Evolutionary conservation across 1,140 invertebrate genomes (phyloP).

Genomic region (Halyomorpha halys): DNA sequence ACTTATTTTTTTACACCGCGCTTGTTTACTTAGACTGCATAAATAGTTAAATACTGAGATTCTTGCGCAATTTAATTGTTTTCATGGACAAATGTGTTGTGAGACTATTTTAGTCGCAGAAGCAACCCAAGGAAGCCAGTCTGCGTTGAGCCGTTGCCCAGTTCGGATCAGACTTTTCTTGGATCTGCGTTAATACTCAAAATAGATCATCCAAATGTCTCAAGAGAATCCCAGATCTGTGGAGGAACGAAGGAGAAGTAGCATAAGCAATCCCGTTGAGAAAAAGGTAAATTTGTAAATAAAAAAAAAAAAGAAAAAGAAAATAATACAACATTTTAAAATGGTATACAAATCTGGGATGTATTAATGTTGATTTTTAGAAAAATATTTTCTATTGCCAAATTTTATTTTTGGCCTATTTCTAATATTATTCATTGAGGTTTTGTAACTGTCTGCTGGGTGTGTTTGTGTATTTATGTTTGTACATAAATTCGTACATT

Average conservation of each 20-base stretch:
- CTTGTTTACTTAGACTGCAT: too few species aligned
- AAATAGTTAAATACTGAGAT: background rate
- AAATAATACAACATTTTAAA: too few species aligned
- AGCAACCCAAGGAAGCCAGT: background rate
- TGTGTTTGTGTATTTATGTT: too few species aligned
- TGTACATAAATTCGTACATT: too few species aligned
- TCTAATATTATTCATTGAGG: too few species aligned
- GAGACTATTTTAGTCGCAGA: background rate
- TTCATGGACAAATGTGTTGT: slow-evolving; percentile 15
- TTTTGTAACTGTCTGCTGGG: too few species aligned
- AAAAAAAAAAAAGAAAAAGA: background rate
- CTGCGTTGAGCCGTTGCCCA: background rate
- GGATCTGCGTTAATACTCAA: background rate
- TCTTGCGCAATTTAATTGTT: slow-evolving; percentile 15
- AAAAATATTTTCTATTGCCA: too few species aligned
- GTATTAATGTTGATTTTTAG: too few species aligned
- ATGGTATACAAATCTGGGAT: too few species aligned
- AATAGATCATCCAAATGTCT: background rate
- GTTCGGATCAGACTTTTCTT: slow-evolving; percentile 7
- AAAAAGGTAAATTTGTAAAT: slow-evolving; percentile 21
- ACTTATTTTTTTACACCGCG: too few species aligned
- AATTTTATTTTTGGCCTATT: too few species aligned
- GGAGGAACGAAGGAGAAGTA: slow-evolving; percentile 26
- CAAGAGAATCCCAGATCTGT: slow-evolving; percentile 21
- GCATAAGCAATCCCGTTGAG: slow-evolving; percentile 23